Conservation (phyloP, 2,113 vertebrate species). For the Rhegmatorhina hoffmannsi region DNA sequence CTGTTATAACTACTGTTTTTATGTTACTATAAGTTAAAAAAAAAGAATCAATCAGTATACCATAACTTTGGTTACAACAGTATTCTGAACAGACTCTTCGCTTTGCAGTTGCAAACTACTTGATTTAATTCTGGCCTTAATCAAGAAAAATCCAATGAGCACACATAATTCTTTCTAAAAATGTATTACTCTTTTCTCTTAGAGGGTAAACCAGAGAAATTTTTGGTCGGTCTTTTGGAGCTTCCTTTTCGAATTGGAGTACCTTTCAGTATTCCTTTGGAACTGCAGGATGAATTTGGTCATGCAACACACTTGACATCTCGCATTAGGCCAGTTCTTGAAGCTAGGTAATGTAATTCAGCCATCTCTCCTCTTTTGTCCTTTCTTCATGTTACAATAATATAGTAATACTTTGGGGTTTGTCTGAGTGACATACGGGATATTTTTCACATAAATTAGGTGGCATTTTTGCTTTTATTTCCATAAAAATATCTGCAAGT, state of each 20-base stretch:
- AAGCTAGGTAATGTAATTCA: conserved; percentile 82
- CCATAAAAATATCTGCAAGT: background rate
- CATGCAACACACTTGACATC: conserved; percentile 72
- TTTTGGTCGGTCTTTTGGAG: conserved; percentile 72
- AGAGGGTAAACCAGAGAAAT: conserved; percentile 86
- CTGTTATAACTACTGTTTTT: background rate
- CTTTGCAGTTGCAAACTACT: background rate
- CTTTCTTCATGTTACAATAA: background rate
- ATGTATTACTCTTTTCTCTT: conserved; percentile 3
- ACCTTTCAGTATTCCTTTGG: conserved; percentile 85
- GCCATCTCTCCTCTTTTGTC: background rate
- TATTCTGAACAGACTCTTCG: background rate
- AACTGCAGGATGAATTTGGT: conserved; percentile 84
- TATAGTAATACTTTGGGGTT: background rate
- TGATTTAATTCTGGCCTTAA: background rate
- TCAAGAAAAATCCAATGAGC: background rate
- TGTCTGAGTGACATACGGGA: background rate
- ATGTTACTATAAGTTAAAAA: background rate
- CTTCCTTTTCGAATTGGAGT: conserved; percentile 79
- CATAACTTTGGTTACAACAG: background rate
- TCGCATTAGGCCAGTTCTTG: conserved; percentile 77
- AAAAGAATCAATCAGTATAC: background rate
- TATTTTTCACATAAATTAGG: background rate
- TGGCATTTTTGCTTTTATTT: background rate
- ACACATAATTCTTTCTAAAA: background rate